Conservation (phyloP, 2,888 invertebrate species). For the Chalcis sispes region DNA sequence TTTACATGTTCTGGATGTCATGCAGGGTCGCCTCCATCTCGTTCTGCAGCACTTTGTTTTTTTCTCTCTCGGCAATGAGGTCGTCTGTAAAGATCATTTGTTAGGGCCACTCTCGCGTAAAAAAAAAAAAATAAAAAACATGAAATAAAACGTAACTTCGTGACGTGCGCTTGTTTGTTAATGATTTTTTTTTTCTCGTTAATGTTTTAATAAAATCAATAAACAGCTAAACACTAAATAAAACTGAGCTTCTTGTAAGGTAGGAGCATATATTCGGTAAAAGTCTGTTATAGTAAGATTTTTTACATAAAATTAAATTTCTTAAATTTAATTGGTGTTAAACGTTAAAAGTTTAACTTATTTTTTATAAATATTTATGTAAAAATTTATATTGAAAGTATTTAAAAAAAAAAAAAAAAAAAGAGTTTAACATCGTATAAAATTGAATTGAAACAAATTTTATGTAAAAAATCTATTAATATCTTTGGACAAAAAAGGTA, state of each 20-base stretch:
- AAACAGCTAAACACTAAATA: constrained; percentile 44
- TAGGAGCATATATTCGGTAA: neutral
- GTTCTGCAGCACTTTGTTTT: constrained; percentile 96
- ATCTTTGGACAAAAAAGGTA: neutral
- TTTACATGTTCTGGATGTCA: constrained; percentile 99
- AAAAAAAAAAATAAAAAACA: constrained; percentile 42
- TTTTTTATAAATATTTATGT: neutral
- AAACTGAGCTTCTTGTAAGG: constrained; percentile 24
- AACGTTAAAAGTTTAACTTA: neutral
- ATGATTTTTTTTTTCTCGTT: constrained; percentile 32
- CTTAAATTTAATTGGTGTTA: constrained; percentile 7
- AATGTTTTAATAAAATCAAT: constrained; percentile 24
- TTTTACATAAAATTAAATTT: constrained; percentile 24
- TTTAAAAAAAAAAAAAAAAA: neutral
- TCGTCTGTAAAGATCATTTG: constrained; percentile 88
- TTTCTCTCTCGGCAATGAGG: constrained; percentile 94
- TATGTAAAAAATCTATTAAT: constrained; percentile 17
- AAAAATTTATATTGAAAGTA: neutral
- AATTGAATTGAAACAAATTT: constrained; percentile 9
- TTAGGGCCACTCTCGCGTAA: constrained; percentile 69
- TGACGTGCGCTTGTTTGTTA: constrained; percentile 47
- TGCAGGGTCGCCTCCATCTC: constrained; percentile 99
- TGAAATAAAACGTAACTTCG: constrained; percentile 38
- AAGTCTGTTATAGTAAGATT: constrained; percentile 17
- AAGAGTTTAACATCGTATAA: neutral